Evolutionary conservation across 2,113 vertebrate genomes (phyloP), one percentile per base, ranked within the genome.

Genomic region (Ammodytes dubius): DNA sequence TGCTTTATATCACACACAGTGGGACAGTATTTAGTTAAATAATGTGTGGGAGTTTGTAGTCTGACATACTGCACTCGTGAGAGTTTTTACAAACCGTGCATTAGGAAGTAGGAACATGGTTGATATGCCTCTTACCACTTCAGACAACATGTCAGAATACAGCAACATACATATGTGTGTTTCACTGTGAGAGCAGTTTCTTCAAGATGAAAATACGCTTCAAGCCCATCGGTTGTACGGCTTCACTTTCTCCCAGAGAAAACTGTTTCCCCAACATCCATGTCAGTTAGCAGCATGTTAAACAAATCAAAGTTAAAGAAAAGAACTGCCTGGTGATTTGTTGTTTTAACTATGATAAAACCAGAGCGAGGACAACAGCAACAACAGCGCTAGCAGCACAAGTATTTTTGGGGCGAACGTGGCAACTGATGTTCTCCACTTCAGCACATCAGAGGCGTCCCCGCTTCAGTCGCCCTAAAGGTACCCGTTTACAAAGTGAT

Each of bases 401-500:
- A 87, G 57, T 76, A 90, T 91, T 89, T 65, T 89, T 65, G 61
- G 89, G 90, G 88, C 86, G 27, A 52, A 87, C 56, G 66, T 81
- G 86, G 87, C 89, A 90, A 91, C 87, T 81, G 39, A 89, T 94
- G 92, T 93, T 94, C 90, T 89, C 89, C 88, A 91, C 92, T 92
- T 87, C 90, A 93, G 85, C 88, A 93, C 91, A 94, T 95, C 93
- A 94, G 89, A 95, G 92, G 91, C 89, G 73, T 83, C 85, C 90
- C 82, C 49, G 87, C 83, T 87, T 88, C 83, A 86, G 88, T 92
- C 77, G 82, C 93, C 95, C 91, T 92, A 89, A 94, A 95, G 95
- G 94, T 94, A 94, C 90, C 90, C 91, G 74, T 92, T 94, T 93
- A 94, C 95, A 95, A 94, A 95, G 93, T 93, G 91, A 94, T 93